Evolutionary conservation across 2,888 invertebrate species (phyloP), one percentile per base, ranked within the genome.

Genomic region (Danaus chrysippus): DNA sequence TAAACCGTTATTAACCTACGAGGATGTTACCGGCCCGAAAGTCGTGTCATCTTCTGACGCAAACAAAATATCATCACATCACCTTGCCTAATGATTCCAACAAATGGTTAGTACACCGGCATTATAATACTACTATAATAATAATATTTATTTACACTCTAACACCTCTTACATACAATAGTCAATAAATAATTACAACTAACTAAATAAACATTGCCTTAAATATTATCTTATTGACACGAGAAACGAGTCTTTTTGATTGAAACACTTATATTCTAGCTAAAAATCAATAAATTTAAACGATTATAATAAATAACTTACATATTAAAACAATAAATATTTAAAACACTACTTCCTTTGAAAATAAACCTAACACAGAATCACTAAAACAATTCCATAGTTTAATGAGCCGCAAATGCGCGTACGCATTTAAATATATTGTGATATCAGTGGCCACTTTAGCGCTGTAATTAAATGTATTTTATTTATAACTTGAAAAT

Each of bases 41-140:
- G 76, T 84, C 83, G 83, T 85, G 86, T 84, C 83, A 80, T 77
- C 76, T 73, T 68, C 69, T 86, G 83, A 77, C 75, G 84, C 78
- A 86, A 85, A 62, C 80, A 80, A 83, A 85, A 85, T 84, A 85
- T 86, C 84, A 86, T 76, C 79, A 79, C 87, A 86, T 86, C 86
- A 34, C 78, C 76, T 79, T 79, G 75, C 76, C 81, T 83, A 86
- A 86, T 85, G 85, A 83, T 77, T 80, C 69, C 69, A 73, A 81
- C 83, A 78, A 83, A 84, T 81, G 75, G 73, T 72, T 76, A 69
- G 56, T 53, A 66, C 66, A 66, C 62, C 62, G 52, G 58, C 63
- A 64, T 52, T 10, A 12, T 23, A 61, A 42, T 15, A 58, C 46
- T n/a, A 46, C 10, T 5, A 46, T 49, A 49, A 17, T 17, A 17